Evolutionary conservation across 1,140 invertebrate genomes (phyloP).

Genomic region (Globodera ellingtonae): DNA sequence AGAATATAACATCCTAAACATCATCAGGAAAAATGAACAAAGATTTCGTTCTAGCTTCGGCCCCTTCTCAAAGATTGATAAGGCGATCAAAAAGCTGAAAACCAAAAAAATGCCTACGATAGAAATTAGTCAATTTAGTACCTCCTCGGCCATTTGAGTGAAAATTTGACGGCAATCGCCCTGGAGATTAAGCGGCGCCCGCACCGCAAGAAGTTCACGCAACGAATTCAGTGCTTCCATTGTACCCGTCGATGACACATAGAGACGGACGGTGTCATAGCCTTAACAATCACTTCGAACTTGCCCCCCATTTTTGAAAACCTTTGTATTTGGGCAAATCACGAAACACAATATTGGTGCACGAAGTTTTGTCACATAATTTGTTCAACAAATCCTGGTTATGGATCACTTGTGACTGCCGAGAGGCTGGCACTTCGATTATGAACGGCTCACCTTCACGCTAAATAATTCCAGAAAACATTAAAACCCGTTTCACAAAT

Average conservation of each 20-base stretch:
- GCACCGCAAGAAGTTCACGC: slow-evolving; percentile 33
- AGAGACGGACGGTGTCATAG: slow-evolving; percentile 31
- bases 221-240: slow-evolving; percentile 35
- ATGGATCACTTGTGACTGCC: slow-evolving; percentile 29
- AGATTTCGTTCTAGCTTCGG: not conserved
- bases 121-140: not conserved
- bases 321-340: slow-evolving; percentile 33
- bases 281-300: slow-evolving; percentile 26
- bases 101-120: not conserved
- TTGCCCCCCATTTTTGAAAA: not conserved
- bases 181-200: slow-evolving; percentile 29
- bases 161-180: slow-evolving; percentile 43
- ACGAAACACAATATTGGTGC: slow-evolving; percentile 47
- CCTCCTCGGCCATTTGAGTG: slow-evolving; percentile 21
- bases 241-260: slow-evolving; percentile 36
- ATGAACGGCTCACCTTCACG: slow-evolving; percentile 51
- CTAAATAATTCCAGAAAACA: not conserved
- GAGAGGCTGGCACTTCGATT: slow-evolving; percentile 42
- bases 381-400: slow-evolving; percentile 38
- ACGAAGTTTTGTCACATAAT: slow-evolving; percentile 31
- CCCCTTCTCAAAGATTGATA: not conserved
- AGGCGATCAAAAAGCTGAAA: slow-evolving; percentile 10
- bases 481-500: not conserved
- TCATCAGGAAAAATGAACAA: not conserved
- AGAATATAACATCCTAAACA: not conserved